Evolutionary conservation across 1,140 invertebrate genomes (phyloP), one percentile per base, ranked within the genome.

Genomic region (Delia radicum): DNA sequence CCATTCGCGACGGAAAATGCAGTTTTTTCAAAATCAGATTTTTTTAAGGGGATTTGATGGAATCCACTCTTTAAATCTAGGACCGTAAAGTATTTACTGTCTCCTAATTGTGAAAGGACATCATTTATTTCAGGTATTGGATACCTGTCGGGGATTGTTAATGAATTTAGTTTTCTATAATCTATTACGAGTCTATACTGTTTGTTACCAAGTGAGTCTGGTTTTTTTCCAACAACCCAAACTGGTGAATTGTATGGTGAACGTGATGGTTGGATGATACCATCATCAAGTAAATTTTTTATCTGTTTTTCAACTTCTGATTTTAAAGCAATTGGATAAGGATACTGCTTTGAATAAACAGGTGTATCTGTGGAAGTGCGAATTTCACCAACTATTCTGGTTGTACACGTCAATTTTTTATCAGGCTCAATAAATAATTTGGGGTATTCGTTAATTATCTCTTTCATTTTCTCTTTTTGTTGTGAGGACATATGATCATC

Each of bases 121-220:
- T 82, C 10, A n/a, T n/a, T n/a, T n/a, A 90, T 89, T 15, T 87
- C 81, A 4, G 89, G 89, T 6, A 91, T 79, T 5, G 89, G 89
- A 80, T 84, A 89, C n/a, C 76, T 72, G 75, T 90, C 88, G 10
- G 81, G 65, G 13, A 84, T 78, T 7, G 83, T 86, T 61, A 79
- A 76, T 29, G 81, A 74, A 78, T 86, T 86, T 10, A 85, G 33
- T 79, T 82, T 82, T 24, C 82, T 46, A 73, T 80, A 85, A 74
- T 86, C n/a, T 24, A 86, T 78, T 0, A 82, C 83, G 24, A 86
- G 65, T 13, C 83, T 61, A 76, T 78, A 85, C 79, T 87, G 83
- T 74, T 77, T 78, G 76, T 83, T 79, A 29, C 80, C 79, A 15
- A 71, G 37, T 31, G 77, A 73, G 27, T 77, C 77, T 15, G 46